These are phyloP conservation scores for Malurus elegans DNA, from an alignment of 2,113 vertebrate genomes.

Conservation along the genomic window DNA sequence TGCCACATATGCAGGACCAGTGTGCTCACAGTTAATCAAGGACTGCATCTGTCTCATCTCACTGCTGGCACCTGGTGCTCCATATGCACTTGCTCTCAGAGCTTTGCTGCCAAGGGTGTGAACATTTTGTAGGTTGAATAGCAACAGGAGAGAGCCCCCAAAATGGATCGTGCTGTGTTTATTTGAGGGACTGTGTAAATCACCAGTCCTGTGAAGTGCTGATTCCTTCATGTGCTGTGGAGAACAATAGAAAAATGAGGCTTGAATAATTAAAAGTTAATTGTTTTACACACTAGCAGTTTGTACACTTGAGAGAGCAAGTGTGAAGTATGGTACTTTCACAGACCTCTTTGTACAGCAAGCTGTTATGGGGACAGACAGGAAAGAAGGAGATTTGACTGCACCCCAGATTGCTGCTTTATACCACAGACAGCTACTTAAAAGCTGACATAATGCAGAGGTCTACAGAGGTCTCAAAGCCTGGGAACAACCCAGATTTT, in stretches of 20 bases:
- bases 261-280: neutral
- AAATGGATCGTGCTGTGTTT: neutral
- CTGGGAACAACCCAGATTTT: neutral
- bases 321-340: neutral
- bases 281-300: neutral
- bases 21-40: neutral
- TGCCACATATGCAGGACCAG: neutral
- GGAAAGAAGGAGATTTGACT: neutral
- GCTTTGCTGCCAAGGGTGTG: fast-evolving
- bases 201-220: neutral
- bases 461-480: neutral
- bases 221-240: neutral
- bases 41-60: neutral
- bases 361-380: neutral
- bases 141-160: neutral
- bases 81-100: neutral
- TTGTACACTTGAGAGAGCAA: neutral
- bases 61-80: fast-evolving
- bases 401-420: neutral
- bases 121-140: neutral
- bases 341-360: fast-evolving
- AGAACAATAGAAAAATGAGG: neutral
- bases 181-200: neutral
- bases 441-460: neutral
- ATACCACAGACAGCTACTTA: neutral